A percentile compares a stretch with the other conserved stretches of the same genome.
phyloP scores from a whole-genome alignment of 2,113 vertebrate genomes.

The Baryphthengus martii region DNA sequence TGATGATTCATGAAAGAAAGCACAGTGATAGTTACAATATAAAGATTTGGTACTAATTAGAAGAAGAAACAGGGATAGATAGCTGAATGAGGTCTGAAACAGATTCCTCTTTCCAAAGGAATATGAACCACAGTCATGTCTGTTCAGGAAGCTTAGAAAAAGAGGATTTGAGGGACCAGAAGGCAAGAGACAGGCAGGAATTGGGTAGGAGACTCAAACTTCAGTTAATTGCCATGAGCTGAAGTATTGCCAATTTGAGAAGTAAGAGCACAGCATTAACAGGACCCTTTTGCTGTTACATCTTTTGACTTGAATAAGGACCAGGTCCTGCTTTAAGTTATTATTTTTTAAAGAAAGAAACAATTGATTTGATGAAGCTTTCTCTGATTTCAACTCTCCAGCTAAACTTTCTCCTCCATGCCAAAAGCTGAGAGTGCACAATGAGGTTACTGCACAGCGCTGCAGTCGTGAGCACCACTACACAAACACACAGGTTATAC shows the following conservation, averaged over 20 bases:
- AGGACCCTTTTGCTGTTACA: neutral
- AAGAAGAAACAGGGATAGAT: neutral
- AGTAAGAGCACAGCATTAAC: neutral
- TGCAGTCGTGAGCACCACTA: accelerated
- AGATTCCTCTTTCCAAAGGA: neutral
- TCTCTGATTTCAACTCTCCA: neutral
- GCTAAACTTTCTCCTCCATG: accelerated
- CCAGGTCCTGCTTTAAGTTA: neutral
- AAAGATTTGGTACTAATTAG: neutral
- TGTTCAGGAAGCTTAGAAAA: neutral
- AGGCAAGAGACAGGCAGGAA: neutral
- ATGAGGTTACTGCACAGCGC: neutral
- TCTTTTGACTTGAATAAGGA: neutral
- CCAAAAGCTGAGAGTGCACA: neutral
- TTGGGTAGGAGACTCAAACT: neutral
- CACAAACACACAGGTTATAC: neutral
- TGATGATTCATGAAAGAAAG: neutral
- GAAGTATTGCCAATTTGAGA: neutral
- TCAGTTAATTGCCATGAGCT: neutral
- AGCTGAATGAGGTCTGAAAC: neutral
- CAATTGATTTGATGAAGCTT: neutral
- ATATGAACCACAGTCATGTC: neutral
- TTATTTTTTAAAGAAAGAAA: neutral
- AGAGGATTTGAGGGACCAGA: neutral
- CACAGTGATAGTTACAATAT: neutral